Conservation (phyloP, 2,888 invertebrate genomes). For the Melieria crassipennis region DNA sequence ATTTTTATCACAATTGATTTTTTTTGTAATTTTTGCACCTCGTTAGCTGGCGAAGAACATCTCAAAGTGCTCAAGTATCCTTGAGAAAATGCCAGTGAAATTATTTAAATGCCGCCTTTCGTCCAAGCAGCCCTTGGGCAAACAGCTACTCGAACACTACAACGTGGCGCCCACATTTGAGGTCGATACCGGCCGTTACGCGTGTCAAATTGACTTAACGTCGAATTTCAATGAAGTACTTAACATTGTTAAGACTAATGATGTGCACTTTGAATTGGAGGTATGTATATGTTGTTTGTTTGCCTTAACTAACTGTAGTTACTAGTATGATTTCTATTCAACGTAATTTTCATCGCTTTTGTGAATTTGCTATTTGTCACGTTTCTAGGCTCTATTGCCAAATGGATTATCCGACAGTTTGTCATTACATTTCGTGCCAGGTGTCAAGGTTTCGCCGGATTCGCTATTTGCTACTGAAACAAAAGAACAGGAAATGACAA, state of each 20-base stretch:
- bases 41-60: slow-evolving; percentile 60
- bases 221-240: slow-evolving; percentile 59
- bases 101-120: slow-evolving; percentile 60
- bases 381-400: slow-evolving; percentile 55
- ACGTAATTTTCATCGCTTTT: not conserved
- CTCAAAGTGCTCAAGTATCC: slow-evolving; percentile 57
- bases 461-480: slow-evolving; percentile 54
- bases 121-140: slow-evolving; percentile 56
- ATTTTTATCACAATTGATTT: slow-evolving; percentile 2
- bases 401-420: slow-evolving; percentile 60
- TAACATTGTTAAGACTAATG: slow-evolving; percentile 58
- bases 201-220: slow-evolving; percentile 59
- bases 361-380: slow-evolving; percentile 19
- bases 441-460: slow-evolving; percentile 58
- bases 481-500: slow-evolving; percentile 61
- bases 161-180: slow-evolving; percentile 60
- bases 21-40: slow-evolving; percentile 6
- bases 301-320: not conserved
- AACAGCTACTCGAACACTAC: slow-evolving; percentile 57
- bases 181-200: slow-evolving; percentile 56
- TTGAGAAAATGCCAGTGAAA: slow-evolving; percentile 55
- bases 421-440: slow-evolving; percentile 63
- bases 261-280: slow-evolving; percentile 62
- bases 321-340: not conserved
- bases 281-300: slow-evolving; percentile 44